Base-by-base conservation (phyloP, 1,140 invertebrate species). In the Zaprionus tsacasi region DNA sequence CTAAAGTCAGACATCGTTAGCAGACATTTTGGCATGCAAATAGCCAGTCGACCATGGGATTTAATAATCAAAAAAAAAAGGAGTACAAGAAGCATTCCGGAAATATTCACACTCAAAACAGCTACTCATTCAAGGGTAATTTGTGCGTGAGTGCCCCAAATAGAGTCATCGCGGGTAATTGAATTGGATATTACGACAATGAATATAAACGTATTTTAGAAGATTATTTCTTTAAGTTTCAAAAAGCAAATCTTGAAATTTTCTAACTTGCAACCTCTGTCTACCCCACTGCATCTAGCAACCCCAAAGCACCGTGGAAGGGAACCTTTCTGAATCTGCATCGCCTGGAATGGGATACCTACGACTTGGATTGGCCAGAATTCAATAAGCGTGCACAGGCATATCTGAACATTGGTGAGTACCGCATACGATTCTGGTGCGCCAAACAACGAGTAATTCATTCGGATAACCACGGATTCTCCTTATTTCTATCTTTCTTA, bases 311-410 rank as follows among this genome's bases (percentile, higher is more conserved):
- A 21, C 95, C 94, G 54, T 95, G 93, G 93, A 94, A 93, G 65
- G 93, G 93, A 35, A 92, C 91, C 66, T 95, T 94, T 93, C 91
- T 94, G 40, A 95, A 93, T 10, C 93, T 94, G 3, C 94, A 94
- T 76, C 92, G 93, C 52, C 93, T 94, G 67, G 94, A 95, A 57
- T 95, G 95, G 95, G 93, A 93, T 65, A 94, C 95, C 74, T 96
- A 95, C 78, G 95, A 96, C 56, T 91, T 95, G 8, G 95, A 96
- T 48, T 98, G 97, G 97, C 96, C 96, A 0, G 94, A 95, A 61
- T 98, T 96, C 78, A 95, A 96, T 78, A 92, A 93, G 3, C 92
- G 93, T 1, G 94, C 96, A 72, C 96, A 97, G 85, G 94, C 94
- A 13, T 98, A 96, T 93, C 93, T 97, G 25, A 95, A 95, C 93